These are phyloP conservation scores for Mnemiopsis leidyi DNA, from an alignment of 37 sponge, comb jelly and placozoan genomes.

Conservation along the genomic window DNA sequence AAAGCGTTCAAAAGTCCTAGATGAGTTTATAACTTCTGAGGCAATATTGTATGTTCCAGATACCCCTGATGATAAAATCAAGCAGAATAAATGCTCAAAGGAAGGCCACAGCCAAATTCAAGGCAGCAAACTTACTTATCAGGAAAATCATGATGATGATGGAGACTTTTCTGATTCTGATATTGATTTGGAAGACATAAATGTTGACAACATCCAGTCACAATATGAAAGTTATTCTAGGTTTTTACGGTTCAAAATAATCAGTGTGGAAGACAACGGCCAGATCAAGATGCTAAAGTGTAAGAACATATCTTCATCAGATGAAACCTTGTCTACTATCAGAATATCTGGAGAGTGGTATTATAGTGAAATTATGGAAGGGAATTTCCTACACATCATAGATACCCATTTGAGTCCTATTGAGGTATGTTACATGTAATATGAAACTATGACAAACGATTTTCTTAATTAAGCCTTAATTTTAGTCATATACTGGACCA, in stretches of 20 bases:
- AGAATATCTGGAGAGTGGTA: conserved; percentile 43
- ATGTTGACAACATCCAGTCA: neutral
- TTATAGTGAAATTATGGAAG: neutral
- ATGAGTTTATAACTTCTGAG: neutral
- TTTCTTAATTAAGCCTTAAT: too few species aligned
- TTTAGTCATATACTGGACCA: neutral
- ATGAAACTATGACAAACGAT: too few species aligned
- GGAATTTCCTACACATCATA: neutral
- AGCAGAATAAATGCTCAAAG: neutral
- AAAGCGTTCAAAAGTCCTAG: neutral
- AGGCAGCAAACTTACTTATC: neutral
- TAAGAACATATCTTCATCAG: neutral
- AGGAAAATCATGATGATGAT: neutral
- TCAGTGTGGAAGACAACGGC: neutral
- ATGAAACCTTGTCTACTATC: neutral
- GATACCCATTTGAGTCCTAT: too few species aligned
- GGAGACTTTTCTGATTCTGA: neutral
- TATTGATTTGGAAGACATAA: neutral
- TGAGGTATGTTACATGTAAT: neutral
- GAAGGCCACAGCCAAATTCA: neutral
- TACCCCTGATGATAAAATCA: neutral
- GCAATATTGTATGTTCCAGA: neutral
- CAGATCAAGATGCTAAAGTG: neutral
- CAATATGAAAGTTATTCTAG: neutral
- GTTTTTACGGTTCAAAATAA: neutral